Evolutionary conservation across 2,113 vertebrate genomes (phyloP).

Genomic region (Cryptotis parvus): DNA sequence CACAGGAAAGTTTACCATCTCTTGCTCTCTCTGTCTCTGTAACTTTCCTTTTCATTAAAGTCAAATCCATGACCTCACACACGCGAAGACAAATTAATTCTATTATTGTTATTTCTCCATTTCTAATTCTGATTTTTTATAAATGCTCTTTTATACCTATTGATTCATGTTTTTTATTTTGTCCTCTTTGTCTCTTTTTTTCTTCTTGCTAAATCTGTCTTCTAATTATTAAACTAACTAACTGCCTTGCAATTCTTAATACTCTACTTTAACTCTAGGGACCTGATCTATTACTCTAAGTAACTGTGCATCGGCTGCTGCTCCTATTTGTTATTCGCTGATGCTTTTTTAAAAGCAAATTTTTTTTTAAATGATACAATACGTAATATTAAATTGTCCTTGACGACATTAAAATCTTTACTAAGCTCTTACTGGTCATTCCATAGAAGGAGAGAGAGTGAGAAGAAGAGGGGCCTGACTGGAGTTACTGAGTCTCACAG

Average conservation of each 20-base stretch:
- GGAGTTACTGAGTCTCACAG: neutral
- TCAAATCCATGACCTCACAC: too few species aligned
- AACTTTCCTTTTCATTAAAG: too few species aligned
- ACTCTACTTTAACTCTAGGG: too few species aligned
- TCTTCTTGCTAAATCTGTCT: slow-evolving; percentile 24
- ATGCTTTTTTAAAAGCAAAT: neutral
- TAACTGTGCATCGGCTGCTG: neutral
- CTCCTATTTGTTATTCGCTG: neutral
- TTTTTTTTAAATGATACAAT: neutral
- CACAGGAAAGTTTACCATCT: neutral
- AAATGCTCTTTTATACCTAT: neutral
- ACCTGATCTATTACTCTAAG: neutral
- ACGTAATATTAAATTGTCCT: neutral
- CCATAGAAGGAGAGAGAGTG: neutral
- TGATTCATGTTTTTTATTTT: neutral
- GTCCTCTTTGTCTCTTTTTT: too few species aligned
- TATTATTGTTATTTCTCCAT: too few species aligned
- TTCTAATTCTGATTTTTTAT: too few species aligned
- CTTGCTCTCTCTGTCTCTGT: too few species aligned
- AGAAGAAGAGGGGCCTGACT: too few species aligned
- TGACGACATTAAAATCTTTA: neutral
- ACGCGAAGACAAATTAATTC: too few species aligned
- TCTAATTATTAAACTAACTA: neutral
- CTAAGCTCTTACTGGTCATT: neutral
- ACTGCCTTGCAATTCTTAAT: too few species aligned